A percentile compares a stretch with the other conserved stretches of the same genome.
phyloP scores from a whole-genome alignment of 2,888 invertebrate genomes.

The Tuberolachnus salignus region DNA sequence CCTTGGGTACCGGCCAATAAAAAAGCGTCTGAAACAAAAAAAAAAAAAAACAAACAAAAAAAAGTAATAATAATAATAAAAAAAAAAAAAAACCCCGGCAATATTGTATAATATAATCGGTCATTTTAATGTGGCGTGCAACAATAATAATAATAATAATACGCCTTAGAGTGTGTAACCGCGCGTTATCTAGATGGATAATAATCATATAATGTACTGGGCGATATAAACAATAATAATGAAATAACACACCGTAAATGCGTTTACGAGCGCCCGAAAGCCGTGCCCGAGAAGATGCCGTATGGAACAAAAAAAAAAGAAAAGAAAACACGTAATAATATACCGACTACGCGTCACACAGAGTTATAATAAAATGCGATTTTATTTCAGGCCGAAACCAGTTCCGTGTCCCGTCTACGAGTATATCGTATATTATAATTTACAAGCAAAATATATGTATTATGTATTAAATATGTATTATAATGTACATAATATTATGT shows the following conservation, averaged over 20 bases:
- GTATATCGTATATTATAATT: not conserved
- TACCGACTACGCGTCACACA: not conserved
- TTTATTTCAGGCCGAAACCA: constrained; percentile 29
- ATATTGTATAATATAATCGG: not conserved
- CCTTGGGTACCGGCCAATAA: constrained; percentile 25
- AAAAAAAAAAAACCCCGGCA: not conserved
- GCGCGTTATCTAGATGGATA: not conserved
- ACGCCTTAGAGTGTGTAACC: constrained; percentile 7
- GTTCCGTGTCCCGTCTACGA: constrained; percentile 10
- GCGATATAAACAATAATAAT: not conserved
- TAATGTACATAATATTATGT: too few species aligned
- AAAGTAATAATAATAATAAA: too few species aligned
- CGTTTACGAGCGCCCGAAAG: constrained; percentile 46
- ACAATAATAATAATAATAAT: constrained; percentile 2
- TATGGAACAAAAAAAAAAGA: not conserved
- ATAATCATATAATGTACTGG: too few species aligned
- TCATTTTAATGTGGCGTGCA: not conserved
- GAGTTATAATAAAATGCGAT: constrained; percentile 41
- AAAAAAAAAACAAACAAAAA: too few species aligned
- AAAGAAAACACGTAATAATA: constrained; percentile 19
- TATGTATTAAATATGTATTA: too few species aligned
- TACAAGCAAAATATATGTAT: too few species aligned
- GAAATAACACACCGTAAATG: constrained; percentile 16
- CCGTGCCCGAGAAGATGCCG: constrained; percentile 18
- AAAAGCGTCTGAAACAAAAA: too few species aligned